Base-by-base conservation (phyloP, 2,888 invertebrate genomes). In the Neelides folsomi region DNA sequence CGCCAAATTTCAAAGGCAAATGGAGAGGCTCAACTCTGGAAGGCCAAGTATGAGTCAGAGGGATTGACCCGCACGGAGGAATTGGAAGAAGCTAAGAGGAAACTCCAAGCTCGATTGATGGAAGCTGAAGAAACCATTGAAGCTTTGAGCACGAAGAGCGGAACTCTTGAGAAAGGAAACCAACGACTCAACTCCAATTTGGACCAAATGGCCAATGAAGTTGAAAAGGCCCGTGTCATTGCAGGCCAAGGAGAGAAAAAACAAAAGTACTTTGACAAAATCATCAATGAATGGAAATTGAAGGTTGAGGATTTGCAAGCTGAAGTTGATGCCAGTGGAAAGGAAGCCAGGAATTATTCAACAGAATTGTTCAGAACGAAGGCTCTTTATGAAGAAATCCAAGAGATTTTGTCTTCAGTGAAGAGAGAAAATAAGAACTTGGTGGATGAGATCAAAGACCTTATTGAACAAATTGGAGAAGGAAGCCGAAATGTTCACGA, bases 351-450 rank as follows among this genome's bases (percentile, higher is more conserved):
- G 74, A 93, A 93, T 81, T 94, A 93, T 78, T 93, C 94, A 73
- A 95, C 97, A 66, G 98, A 98, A 77, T 77, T 97, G 70, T 97
- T 95, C 92, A 88, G 94, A 75, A 87, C 95, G 71, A 93, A 94
- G 80, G 78, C 81, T 68, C 90, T 92, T 64, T 88, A 92, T 74
- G 95, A 95, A 72, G 94, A 95, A 76, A 86, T 87, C 67, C 88
- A 89, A 74, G 94, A 95, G 76, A 92, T 93, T 73, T 80, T 94
- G 69, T 97, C 98, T 76, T 89, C 92, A 67, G 88, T 95, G 57
- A 86, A 93, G 70, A 86, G 97, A 70, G 98, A 98, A 76, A 98
- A 98, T 86, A 97, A 95, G 83, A 94, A 94, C 77, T 82, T 98
- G 72, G 90, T 93, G 67, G 95, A 97, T 77, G 97, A 98, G 79